Evolutionary conservation across 2,888 invertebrate species (phyloP).

Genomic region (Luffia ferchaultella): DNA sequence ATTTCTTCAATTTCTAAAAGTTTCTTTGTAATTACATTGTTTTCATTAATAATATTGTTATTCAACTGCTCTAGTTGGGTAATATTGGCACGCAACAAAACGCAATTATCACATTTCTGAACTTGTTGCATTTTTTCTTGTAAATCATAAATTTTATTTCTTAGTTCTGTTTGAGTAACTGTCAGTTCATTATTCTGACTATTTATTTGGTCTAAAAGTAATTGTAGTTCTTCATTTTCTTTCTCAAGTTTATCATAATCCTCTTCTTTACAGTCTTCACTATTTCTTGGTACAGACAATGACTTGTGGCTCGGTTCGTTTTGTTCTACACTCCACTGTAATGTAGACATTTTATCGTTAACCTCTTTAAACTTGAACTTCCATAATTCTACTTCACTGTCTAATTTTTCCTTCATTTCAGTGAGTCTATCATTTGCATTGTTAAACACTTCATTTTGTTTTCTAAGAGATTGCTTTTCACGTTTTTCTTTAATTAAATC

Average conservation of each 20-base stretch:
- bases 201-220: slow-evolving; percentile 36
- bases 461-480: slow-evolving; percentile 74
- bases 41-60: slow-evolving; percentile 11
- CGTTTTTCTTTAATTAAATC: slow-evolving; percentile 67
- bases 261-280: slow-evolving; percentile 22
- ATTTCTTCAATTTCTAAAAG: slow-evolving; percentile 20
- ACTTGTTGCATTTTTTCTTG: slow-evolving; percentile 30
- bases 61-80: slow-evolving; percentile 21
- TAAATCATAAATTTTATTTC: slow-evolving; percentile 33
- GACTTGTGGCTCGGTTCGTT: slow-evolving; percentile 8
- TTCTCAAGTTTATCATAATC: slow-evolving; percentile 47
- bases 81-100: slow-evolving; percentile 27
- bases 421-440: slow-evolving; percentile 79
- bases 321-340: slow-evolving; percentile 43
- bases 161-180: slow-evolving; percentile 25
- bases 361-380: slow-evolving; percentile 76
- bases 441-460: slow-evolving; percentile 77
- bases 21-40: not conserved
- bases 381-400: slow-evolving; percentile 77
- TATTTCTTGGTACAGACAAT: slow-evolving; percentile 17
- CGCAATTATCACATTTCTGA: slow-evolving; percentile 26
- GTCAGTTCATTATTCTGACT: slow-evolving; percentile 34
- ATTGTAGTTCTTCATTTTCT: slow-evolving; percentile 52
- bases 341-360: slow-evolving; percentile 66
- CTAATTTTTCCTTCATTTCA: slow-evolving; percentile 84